Evolutionary conservation across 2,797 vertebrate genomes (phyloP), one percentile per base, ranked within the genome.

Genomic region (Hipposideros larvatus): DNA sequence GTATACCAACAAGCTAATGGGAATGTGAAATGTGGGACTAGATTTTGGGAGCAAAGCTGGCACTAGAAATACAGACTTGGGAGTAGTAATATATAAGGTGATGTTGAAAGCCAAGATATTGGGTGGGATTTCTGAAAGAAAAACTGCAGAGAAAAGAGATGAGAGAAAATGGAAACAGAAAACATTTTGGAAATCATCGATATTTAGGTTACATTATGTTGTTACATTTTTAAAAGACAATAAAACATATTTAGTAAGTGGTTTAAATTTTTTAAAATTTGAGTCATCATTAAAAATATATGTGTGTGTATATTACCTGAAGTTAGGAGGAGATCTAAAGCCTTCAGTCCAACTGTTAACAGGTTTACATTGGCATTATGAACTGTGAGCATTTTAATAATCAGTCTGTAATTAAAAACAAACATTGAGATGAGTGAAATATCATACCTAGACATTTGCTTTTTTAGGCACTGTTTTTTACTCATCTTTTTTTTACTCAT

Each of bases 251-350:
- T 94, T 26, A 61, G 31, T 66, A 51, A 91, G 22, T 70, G 4
- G n/a, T 0, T 90, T 95, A 0, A 22, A 10, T 55, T 53, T 77
- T 97, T 65, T 73, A 74, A 55, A 26, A 65, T 61, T 95, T 95
- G n/a, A 87, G 85, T 83, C 86, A 63, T 57, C 15, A 70, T 96
- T 85, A 92, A 95, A 92, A 73, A 82, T 22, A 66, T 11, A 3
- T 11, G 28, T 43, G 15, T n/a, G 19, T 18, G 78, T 75, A 65
- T 41, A 89, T 24, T 98, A 99, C 99, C 99, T 99, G 99, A 99
- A 97, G 96, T 98, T 61, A 99, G 99, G n/a, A 99, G 99, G 2
- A 99, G 98, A 55, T 99, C 99, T 98, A 99, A 98, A 22, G 99
- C 98, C 98, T 99, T 98, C n/a, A 99, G 98, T 86, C 99, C 99